These are phyloP conservation scores for Frankliniella intonsa DNA, from an alignment of 2,888 invertebrate genomes.

Conservation along the genomic window DNA sequence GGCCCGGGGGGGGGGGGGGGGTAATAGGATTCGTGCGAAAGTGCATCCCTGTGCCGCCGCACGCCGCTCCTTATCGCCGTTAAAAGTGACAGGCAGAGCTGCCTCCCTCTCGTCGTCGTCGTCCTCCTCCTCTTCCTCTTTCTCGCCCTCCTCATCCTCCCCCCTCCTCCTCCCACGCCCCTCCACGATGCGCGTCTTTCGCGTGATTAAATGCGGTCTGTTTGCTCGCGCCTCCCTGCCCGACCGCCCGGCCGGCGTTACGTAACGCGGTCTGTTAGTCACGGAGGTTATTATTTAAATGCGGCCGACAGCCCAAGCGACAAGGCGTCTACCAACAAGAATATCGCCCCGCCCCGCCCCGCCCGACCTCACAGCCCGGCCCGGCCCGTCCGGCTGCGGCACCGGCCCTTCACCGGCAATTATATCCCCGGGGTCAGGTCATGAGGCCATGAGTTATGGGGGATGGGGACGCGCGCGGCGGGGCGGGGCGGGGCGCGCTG, in stretches of 20 bases:
- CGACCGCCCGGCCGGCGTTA: not conserved
- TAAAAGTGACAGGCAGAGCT: too few species aligned
- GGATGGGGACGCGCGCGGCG: not conserved
- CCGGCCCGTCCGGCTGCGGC: not conserved
- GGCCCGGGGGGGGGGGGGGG: not conserved
- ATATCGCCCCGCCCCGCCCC: too few species aligned
- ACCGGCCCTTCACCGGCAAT: constrained; percentile 2
- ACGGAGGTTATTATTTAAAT: not conserved
- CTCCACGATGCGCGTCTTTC: too few species aligned
- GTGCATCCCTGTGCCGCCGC: not conserved
- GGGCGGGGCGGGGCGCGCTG: not conserved
- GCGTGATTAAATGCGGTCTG: too few species aligned
- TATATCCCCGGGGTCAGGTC: not conserved
- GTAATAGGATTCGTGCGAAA: not conserved
- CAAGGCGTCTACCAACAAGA: not conserved
- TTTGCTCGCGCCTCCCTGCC: too few species aligned
- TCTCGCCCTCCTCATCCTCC: too few species aligned
- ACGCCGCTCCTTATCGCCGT: not conserved
- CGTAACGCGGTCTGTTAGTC: not conserved
- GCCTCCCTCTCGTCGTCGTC: too few species aligned
- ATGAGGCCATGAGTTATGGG: constrained; percentile 18
- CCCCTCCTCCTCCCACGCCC: too few species aligned
- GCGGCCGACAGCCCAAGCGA: not conserved
- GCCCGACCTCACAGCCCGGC: not conserved
- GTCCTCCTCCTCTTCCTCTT: too few species aligned